Conservation (phyloP, 2,888 invertebrate genomes). For the Chymomyza amoena region DNA sequence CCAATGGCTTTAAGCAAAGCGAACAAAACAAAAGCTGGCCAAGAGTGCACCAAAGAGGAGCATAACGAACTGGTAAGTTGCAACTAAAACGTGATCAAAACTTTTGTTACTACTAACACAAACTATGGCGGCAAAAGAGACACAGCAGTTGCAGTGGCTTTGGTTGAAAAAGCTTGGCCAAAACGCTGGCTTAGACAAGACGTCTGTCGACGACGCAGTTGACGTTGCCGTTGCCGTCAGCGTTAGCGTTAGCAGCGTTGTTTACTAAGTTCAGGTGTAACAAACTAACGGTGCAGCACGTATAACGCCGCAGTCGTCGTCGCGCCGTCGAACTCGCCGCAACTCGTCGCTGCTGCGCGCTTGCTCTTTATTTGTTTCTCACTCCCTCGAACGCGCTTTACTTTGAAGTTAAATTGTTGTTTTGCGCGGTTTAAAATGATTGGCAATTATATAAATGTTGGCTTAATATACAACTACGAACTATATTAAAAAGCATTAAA, state of each 20-base stretch:
- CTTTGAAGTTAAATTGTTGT: background rate
- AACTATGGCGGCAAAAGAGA: background rate
- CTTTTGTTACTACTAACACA: background rate
- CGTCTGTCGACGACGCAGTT: background rate
- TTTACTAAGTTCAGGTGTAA: conserved; percentile 66
- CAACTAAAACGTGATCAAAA: background rate
- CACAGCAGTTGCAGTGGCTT: background rate
- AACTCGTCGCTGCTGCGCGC: conserved; percentile 21
- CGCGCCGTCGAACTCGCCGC: conserved; percentile 63
- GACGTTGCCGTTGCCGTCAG: background rate
- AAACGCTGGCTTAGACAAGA: background rate
- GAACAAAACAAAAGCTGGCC: conserved; percentile 57
- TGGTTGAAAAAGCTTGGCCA: background rate
- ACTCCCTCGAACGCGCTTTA: background rate
- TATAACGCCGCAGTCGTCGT: conserved; percentile 60
- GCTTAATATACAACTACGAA: conserved; percentile 17
- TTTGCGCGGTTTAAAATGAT: background rate
- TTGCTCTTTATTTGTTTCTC: background rate
- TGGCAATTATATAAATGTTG: conserved; percentile 35
- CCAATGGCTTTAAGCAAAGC: conserved; percentile 59
- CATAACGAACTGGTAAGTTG: conserved; percentile 64
- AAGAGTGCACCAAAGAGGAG: conserved; percentile 56
- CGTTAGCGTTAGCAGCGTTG: background rate
- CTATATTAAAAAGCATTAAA: background rate
- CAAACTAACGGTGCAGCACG: conserved; percentile 70